Base-by-base conservation (phyloP, 37 sponge, comb jelly and placozoan genomes). In the Geodia barretti region DNA sequence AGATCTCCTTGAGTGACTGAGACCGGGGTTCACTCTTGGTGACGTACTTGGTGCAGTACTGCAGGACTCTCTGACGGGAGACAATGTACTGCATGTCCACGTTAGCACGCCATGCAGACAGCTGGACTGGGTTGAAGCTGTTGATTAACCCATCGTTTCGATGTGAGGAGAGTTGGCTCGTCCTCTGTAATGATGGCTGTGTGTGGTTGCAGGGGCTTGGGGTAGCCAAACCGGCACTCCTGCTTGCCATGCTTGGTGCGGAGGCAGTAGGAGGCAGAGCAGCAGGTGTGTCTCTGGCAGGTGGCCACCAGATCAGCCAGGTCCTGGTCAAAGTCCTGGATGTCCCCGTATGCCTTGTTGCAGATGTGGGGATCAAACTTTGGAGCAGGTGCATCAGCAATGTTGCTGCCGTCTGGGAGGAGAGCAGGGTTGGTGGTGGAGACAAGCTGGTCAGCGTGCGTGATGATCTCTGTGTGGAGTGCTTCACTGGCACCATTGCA, bases 51-150 rank as follows among this genome's bases (percentile, higher is more conserved):
- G 84, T 39, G 28, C 68, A 64, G 62, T 84, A 76, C 23, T 38
- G 0, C 31, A 76, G 47, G 30, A 84, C 77, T 40, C 68, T 84
- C 14, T 54, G 64, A 2, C 60, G 19, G 9, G 84, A 84, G 11
- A 84, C 70, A 43, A 68, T 68, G 68, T 86, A 86, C 59, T 86
- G 79, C 80, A 79, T 86, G 60, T 86, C 87, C 39, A 86, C 87
- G 79, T 86, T 86, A 36, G 79, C 87, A 4, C 68, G 64, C 87
- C 87, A 86, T 31, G 75, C 58, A 32, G 80, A 72, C 38, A 86
- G 74, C 75, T 86, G 79, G 0, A 86, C 59, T 17, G 80, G 80
- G 38, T 86, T 86, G 77, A 61, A 76, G 58, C 73, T 88, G 83
- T 79, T 88, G 24, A 86, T 41, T 4, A 79, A 36, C 3, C 59